Evolutionary conservation across 2,113 vertebrate genomes (phyloP), one percentile per base, ranked within the genome.

Genomic region (Cathartes aura): DNA sequence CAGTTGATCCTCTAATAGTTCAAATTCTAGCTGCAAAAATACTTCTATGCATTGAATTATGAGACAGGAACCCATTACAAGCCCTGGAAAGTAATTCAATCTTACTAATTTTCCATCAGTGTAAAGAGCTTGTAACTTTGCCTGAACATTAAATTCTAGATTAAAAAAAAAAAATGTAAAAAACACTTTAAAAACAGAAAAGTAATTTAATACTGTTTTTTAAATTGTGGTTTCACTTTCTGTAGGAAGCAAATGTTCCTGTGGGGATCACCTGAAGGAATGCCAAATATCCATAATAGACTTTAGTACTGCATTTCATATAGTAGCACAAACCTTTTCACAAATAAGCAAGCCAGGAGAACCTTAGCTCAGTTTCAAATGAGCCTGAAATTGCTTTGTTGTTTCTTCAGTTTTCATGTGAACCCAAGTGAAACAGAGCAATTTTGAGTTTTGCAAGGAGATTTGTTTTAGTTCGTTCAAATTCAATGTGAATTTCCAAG

Each of bases 201-300:
- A 18, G 22, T 36, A 60, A 82, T 87, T 92, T 48, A 91, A 95
- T 60, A 67, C 42, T 78, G 15, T 4, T 92, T 68, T 76, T 81
- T 9, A 75, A 90, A 82, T 34, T 48, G 48, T 48, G 66, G 47
- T 85, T 96, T 94, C 30, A 36, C 53, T 92, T 93, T 80, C 62
- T 73, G 26, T 82, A 90, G 74, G 85, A 95, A 93, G 62, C n/a
- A 82, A 75, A 58, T n/a, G 64, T 78, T 95, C 68, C 88, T 67
- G 42, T 42, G 75, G 85, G 74, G 36, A 73, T 76, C 66, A 91
- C 74, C 82, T 92, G 79, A 95, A 92, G 27, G 34, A 93, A 75
- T 66, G 71, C 22, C 88, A 93, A 88, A 96, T 90, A 60, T 29
- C 59, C 58, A 29, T 27, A 60, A 43, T 1, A 82, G 70, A 82